Evolutionary conservation across 1,140 invertebrate species (phyloP).

Genomic region (Orius laevigatus): DNA sequence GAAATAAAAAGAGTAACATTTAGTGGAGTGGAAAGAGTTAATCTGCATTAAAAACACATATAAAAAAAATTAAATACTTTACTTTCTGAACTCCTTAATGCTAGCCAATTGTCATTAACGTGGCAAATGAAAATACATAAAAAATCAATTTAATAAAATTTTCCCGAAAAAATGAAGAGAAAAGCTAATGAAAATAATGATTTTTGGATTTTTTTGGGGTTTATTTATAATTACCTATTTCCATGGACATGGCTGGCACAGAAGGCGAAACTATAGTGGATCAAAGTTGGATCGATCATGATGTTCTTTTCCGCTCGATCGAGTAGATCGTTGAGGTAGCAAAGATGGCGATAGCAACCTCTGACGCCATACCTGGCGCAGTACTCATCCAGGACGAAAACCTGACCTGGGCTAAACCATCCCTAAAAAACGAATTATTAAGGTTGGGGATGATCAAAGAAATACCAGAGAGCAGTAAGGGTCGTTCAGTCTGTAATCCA

Average conservation of each 20-base stretch:
- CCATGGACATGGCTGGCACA: slow-evolving; percentile 98
- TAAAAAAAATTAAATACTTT: too few species aligned
- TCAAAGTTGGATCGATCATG: slow-evolving; percentile 95
- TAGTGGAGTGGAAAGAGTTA: too few species aligned
- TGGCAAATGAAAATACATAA: slow-evolving; percentile 4
- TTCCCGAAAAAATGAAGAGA: not conserved
- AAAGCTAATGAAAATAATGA: slow-evolving; percentile 1
- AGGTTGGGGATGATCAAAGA: slow-evolving; percentile 2
- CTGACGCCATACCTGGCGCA: slow-evolving; percentile 93
- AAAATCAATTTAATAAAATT: slow-evolving; percentile 6
- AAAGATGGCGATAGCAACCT: slow-evolving; percentile 90
- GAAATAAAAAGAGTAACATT: not conserved
- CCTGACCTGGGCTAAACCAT: slow-evolving; percentile 98
- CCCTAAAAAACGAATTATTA: slow-evolving; percentile 42
- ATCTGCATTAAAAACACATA: too few species aligned
- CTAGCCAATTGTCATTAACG: too few species aligned
- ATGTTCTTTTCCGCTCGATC: slow-evolving; percentile 87
- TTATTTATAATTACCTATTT: slow-evolving; percentile 50
- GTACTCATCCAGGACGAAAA: slow-evolving; percentile 97
- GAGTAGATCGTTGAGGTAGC: slow-evolving; percentile 88
- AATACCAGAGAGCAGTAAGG: slow-evolving; percentile 88
- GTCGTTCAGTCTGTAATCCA: slow-evolving; percentile 92
- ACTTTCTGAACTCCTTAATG: too few species aligned
- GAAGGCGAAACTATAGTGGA: slow-evolving; percentile 98
- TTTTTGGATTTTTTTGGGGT: not conserved